Evolutionary conservation across 1,140 invertebrate species (phyloP).

Genomic region (Lanistes nyassanus): DNA sequence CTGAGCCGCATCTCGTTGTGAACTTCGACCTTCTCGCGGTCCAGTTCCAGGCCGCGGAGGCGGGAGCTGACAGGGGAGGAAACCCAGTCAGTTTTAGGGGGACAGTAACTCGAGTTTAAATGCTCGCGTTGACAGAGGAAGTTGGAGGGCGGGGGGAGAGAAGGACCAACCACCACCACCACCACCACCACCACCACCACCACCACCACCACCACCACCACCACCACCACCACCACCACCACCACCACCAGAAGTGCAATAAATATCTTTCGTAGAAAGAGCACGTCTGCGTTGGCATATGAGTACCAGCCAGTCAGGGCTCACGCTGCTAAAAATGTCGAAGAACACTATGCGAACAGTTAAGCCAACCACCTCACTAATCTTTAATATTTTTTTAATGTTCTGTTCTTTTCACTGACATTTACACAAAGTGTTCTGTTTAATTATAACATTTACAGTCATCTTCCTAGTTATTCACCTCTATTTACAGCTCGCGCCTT

Average conservation of each 20-base stretch:
- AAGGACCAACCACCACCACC: neutral
- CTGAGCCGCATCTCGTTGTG: slow-evolving; percentile 44
- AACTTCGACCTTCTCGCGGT: slow-evolving; percentile 43
- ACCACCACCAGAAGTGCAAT: neutral
- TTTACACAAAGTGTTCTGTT: too few relatives aligned
- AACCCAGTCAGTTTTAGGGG: neutral
- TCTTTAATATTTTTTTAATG: neutral
- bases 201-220: slow-evolving; percentile 2
- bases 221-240: slow-evolving; percentile 2
- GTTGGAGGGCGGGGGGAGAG: too few relatives aligned
- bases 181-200: slow-evolving; percentile 2
- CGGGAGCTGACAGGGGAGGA: slow-evolving; percentile 27
- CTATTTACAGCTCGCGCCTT: neutral
- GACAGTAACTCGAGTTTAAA: neutral
- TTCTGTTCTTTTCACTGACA: too few relatives aligned
- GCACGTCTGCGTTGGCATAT: neutral
- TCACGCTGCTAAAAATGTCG: neutral
- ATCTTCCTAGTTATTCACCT: neutral
- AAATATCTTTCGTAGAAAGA: neutral
- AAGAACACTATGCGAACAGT: too few relatives aligned
- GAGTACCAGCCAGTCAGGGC: neutral
- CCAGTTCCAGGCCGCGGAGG: slow-evolving; percentile 43
- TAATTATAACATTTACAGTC: too few relatives aligned
- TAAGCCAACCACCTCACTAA: too few relatives aligned
- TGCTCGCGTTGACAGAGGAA: neutral